Evolutionary conservation across 1,140 invertebrate genomes (phyloP).

Genomic region (Cydia pomonella): DNA sequence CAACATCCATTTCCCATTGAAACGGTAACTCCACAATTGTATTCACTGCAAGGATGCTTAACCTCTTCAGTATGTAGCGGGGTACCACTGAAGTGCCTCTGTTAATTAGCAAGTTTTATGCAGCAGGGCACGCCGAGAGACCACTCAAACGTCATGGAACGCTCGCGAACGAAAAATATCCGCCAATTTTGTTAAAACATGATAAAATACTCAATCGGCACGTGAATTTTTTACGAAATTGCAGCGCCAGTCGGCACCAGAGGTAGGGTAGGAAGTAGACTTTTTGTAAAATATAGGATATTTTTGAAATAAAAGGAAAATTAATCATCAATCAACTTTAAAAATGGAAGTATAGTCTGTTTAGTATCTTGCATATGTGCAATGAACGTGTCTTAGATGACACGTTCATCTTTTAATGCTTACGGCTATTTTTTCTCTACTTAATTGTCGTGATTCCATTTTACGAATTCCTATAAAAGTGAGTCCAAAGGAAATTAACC

Average conservation of each 20-base stretch:
- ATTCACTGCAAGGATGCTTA: not conserved
- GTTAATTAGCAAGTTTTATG: constrained; percentile 52
- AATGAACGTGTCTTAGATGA: too few species aligned
- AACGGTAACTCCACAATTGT: not conserved
- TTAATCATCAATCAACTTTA: too few species aligned
- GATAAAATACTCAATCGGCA: constrained; percentile 11
- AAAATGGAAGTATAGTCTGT: too few species aligned
- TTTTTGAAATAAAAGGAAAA: not conserved
- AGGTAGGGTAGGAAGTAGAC: not conserved
- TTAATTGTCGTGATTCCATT: too few species aligned
- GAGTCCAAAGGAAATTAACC: too few species aligned
- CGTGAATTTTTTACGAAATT: not conserved
- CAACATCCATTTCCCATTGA: constrained; percentile 34
- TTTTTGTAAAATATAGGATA: not conserved
- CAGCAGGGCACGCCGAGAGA: constrained; percentile 33
- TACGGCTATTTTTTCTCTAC: too few species aligned
- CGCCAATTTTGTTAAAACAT: constrained; percentile 11
- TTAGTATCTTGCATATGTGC: too few species aligned
- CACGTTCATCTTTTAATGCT: too few species aligned
- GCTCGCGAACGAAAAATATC: constrained; percentile 1
- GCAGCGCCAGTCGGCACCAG: not conserved
- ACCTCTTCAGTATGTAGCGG: not conserved
- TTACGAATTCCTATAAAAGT: too few species aligned
- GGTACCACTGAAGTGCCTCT: constrained; percentile 35
- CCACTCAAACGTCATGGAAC: constrained; percentile 13